Percentiles rank a stretch among this genome's conserved stretches.
These are phyloP conservation scores for Erinaceus europaeus DNA, from an alignment of 2,113 vertebrate species.

Conservation along the genomic window DNA sequence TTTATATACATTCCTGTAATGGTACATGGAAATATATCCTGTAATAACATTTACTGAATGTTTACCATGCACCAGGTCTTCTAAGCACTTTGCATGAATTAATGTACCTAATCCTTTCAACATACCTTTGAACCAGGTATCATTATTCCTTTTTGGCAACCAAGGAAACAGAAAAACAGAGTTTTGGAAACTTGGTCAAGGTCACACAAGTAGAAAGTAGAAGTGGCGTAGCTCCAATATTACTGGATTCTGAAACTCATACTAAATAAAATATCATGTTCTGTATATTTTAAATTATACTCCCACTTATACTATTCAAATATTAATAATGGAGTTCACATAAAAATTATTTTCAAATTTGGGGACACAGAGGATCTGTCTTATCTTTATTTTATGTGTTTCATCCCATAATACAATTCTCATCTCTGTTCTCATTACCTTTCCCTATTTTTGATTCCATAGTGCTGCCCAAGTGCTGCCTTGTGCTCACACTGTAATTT, in stretches of 20 bases:
- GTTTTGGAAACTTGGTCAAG: background rate
- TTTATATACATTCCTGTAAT: background rate
- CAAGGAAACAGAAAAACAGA: background rate
- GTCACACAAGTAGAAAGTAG: background rate
- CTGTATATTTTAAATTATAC: background rate
- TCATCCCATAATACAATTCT: background rate
- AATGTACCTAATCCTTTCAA: background rate
- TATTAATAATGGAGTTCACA: background rate
- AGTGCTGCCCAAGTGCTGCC: background rate
- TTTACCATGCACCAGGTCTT: background rate
- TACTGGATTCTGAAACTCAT: background rate
- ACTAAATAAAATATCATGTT: background rate
- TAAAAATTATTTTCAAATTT: background rate
- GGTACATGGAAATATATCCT: background rate
- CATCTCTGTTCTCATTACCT: background rate
- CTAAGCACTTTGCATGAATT: background rate
- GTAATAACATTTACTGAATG: conserved; percentile 14
- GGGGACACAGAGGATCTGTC: background rate
- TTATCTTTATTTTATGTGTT: background rate
- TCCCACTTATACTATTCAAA: background rate
- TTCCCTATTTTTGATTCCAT: background rate
- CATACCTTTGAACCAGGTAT: background rate
- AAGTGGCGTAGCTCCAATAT: background rate
- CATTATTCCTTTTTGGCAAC: background rate
- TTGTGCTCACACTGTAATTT: background rate